These are phyloP conservation scores for Orbicella faveolata DNA, from an alignment of 64 coral and sea anemone genomes.

Conservation along the genomic window DNA sequence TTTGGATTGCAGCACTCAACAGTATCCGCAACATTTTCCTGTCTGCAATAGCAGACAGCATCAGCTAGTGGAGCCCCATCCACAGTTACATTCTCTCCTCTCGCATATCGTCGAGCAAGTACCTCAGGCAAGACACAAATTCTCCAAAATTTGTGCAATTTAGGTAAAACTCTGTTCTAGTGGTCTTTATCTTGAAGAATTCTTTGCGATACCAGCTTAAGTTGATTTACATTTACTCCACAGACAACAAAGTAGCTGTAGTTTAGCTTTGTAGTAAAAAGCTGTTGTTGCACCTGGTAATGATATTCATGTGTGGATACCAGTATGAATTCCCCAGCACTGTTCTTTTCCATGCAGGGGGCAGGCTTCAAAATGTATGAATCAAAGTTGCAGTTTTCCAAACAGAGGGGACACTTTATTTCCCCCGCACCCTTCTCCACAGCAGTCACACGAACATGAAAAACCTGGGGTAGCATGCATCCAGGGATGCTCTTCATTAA, in stretches of 20 bases:
- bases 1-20: not conserved
- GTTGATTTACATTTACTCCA: constrained; percentile 19
- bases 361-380: constrained; percentile 44
- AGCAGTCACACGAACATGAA: constrained; percentile 32
- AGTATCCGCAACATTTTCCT: not conserved
- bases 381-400: constrained; percentile 69
- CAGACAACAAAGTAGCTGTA: constrained; percentile 73
- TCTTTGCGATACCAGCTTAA: not conserved
- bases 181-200: constrained; percentile 46
- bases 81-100: not conserved
- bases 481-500: constrained; percentile 52
- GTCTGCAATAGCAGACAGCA: constrained; percentile 59
- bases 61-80: not conserved
- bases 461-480: constrained; percentile 56
- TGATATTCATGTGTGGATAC: constrained; percentile 41
- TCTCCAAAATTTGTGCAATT: constrained; percentile 50
- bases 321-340: constrained; percentile 26
- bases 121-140: constrained; percentile 60
- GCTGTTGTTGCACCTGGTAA: constrained; percentile 59
- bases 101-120: constrained; percentile 54
- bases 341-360: constrained; percentile 49
- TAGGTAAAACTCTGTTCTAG: constrained; percentile 49
- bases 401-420: too few relatives aligned
- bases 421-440: constrained; percentile 11
- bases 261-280: not conserved